Evolutionary conservation across 64 coral and sea anemone genomes (phyloP), one percentile per base, ranked within the genome.

Genomic region (Exaiptasia diaphana): DNA sequence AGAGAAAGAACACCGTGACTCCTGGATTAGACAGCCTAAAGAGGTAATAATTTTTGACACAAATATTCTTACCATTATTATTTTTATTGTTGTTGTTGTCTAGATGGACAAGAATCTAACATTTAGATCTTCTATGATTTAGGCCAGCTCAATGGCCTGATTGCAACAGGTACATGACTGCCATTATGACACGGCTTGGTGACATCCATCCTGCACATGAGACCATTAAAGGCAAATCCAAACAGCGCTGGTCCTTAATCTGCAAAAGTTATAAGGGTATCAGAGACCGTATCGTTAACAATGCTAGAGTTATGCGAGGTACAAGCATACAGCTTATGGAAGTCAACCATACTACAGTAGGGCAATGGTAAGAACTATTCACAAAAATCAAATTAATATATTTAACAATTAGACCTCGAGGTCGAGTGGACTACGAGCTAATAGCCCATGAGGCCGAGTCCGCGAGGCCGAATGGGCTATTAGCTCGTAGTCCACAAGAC

Each of bases 151-250:
- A 55, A 10, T 64, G 60, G 60, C 60, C 60, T 1, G 60, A 64
- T 28, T 64, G 73, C 37, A 90, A 97, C 29, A 27, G 93, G 0
- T 96, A 87, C n/a, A 53, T 88, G 48, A 74, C 91, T 37, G 69
- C 87, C 0, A 29, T 65, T 38, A 65, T 86, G 0, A 18, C 50
- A 11, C 49, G 40, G n/a, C 71, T 76, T 0, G 63, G 71, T 65
- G 41, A 64, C 0, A 0, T 33, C 0, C 25, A 86, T 26, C 69
- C 70, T 3, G 10, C 0, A 1, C 0, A 53, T 0, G 28, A 26
- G 4, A 15, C 8, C 6, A 56, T 26, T 1, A 60, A 44, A 4
- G 28, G 1, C 17, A 1, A 1, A 2, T 15, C 1, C 5, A n/a
- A 0, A 9, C 3, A 5, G 1, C 54, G 40, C 1, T 76, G 83